A percentile compares a stretch with the other conserved stretches of the same genome.
Evolutionary conservation across 1,140 invertebrate genomes (phyloP).

Genomic region (Dinothrombium tinctorium): DNA sequence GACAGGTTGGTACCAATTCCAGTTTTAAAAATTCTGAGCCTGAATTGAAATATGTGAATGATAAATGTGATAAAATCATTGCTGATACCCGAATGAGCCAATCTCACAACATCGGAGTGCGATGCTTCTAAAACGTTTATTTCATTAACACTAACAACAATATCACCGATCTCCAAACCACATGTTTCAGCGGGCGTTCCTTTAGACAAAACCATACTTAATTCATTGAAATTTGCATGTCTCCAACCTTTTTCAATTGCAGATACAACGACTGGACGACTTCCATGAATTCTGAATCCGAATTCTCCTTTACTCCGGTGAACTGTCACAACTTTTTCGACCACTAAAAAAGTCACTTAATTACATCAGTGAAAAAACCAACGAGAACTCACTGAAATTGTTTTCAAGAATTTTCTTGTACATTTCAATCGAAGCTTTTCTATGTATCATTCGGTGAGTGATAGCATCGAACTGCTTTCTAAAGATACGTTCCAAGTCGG

Average conservation of each 20-base stretch:
- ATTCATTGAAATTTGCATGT: background rate
- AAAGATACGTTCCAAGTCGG: constrained; percentile 62
- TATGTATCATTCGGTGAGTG: constrained; percentile 64
- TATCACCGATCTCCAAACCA: constrained; percentile 76
- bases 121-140: constrained; percentile 67
- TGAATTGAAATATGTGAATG: background rate
- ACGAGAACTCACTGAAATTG: constrained; percentile 43
- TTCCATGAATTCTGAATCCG: constrained; percentile 83
- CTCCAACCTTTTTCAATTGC: constrained; percentile 43
- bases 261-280: constrained; percentile 79
- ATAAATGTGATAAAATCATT: no score
- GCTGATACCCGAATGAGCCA: constrained; percentile 48
- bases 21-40: constrained; percentile 3
- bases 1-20: constrained; percentile 1
- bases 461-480: constrained; percentile 57
- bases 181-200: constrained; percentile 52
- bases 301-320: constrained; percentile 58
- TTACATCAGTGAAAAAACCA: background rate
- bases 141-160: constrained; percentile 72
- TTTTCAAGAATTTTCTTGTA: constrained; percentile 56
- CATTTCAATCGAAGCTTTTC: constrained; percentile 73
- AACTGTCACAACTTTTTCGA: constrained; percentile 35
- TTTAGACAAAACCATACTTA: constrained; percentile 11
- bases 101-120: constrained; percentile 79
- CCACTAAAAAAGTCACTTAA: constrained; percentile 7